phyloP scores from a whole-genome alignment of 2,888 invertebrate genomes.

The Noctua comes region DNA sequence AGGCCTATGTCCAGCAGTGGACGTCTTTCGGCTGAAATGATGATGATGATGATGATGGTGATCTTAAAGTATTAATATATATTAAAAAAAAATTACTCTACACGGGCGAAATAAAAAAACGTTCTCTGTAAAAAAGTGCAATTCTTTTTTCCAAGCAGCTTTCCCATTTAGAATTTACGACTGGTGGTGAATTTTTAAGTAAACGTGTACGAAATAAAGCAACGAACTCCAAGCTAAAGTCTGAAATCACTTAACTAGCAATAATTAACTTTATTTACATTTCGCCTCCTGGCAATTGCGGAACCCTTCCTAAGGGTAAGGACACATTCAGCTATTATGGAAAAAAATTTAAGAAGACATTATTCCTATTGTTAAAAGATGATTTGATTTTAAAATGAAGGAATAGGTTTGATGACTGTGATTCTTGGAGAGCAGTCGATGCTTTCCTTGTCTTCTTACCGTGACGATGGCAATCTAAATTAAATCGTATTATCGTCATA shows the following conservation, averaged over 20 bases:
- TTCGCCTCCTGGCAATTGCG: slow-evolving; percentile 74
- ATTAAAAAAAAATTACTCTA: background rate
- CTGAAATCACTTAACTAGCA: slow-evolving; percentile 86
- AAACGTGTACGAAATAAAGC: slow-evolving; percentile 61
- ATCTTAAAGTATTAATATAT: background rate
- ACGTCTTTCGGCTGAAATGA: too few species aligned
- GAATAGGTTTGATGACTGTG: background rate
- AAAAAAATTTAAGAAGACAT: background rate
- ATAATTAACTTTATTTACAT: slow-evolving; percentile 88
- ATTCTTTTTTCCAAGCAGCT: slow-evolving; percentile 12
- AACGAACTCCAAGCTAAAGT: slow-evolving; percentile 67
- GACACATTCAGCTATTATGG: slow-evolving; percentile 58
- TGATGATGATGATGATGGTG: too few species aligned
- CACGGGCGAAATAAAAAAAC: background rate
- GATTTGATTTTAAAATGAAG: background rate
- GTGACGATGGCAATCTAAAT: background rate
- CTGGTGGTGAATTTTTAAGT: slow-evolving; percentile 66
- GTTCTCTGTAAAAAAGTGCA: background rate
- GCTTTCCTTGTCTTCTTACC: background rate
- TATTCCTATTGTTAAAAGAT: background rate
- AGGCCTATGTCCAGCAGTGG: too few species aligned
- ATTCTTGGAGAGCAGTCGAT: background rate
- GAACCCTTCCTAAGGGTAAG: slow-evolving; percentile 72
- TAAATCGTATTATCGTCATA: background rate
- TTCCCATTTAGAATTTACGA: slow-evolving; percentile 65